Evolutionary conservation across 2,113 vertebrate species (phyloP).

Genomic region (Formicarius rufipectus): DNA sequence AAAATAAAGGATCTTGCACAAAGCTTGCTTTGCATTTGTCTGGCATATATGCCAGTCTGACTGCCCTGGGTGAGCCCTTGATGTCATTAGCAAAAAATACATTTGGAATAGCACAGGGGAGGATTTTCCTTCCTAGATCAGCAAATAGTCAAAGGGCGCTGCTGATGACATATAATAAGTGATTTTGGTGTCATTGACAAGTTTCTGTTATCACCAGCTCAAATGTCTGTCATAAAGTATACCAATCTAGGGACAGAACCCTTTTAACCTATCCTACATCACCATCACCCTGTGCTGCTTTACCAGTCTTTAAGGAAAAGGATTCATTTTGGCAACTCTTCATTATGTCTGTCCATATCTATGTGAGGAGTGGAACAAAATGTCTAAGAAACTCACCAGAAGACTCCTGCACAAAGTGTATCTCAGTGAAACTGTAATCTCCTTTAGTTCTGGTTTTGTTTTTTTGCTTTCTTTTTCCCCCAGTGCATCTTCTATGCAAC

Average conservation of each 20-base stretch:
- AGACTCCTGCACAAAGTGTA: not conserved
- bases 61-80: not conserved
- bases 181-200: not conserved
- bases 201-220: not conserved
- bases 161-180: not conserved
- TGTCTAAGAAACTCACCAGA: not conserved
- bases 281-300: not conserved
- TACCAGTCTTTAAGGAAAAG: not conserved
- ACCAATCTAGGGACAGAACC: not conserved
- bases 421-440: not conserved
- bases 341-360: not conserved
- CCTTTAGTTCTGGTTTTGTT: not conserved
- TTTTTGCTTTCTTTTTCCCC: rapidly evolving
- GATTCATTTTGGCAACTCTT: not conserved
- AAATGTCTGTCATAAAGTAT: not conserved
- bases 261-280: not conserved
- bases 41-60: not conserved
- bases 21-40: not conserved
- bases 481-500: not conserved
- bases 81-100: not conserved
- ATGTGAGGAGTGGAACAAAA: not conserved
- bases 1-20: not conserved
- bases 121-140: not conserved
- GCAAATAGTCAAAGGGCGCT: not conserved
- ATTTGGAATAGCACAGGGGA: not conserved